A percentile compares a stretch with the other conserved stretches of the same genome.
phyloP scores from a whole-genome alignment of 2,888 invertebrate genomes.

The Abscondita cerata region DNA sequence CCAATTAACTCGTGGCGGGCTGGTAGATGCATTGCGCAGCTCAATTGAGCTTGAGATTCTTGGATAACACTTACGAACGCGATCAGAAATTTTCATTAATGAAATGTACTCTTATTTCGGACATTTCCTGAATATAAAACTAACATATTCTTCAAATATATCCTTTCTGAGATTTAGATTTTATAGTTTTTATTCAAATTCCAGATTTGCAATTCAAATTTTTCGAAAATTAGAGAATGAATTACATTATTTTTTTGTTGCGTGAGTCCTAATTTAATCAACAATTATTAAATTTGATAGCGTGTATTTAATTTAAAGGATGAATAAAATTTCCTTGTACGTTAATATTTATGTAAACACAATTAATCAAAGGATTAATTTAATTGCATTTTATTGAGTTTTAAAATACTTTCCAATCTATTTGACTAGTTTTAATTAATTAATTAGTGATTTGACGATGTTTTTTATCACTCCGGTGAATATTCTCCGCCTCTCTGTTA shows the following conservation, averaged over 20 bases:
- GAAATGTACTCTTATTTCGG: slow-evolving; percentile 49
- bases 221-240: neutral
- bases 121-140: slow-evolving; percentile 50
- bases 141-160: slow-evolving; percentile 29
- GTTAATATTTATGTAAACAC: too few relatives aligned
- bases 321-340: too few relatives aligned
- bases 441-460: too few relatives aligned
- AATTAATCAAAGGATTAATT: too few relatives aligned
- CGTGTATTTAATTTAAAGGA: too few relatives aligned
- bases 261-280: too few relatives aligned
- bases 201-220: slow-evolving; percentile 1
- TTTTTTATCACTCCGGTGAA: too few relatives aligned
- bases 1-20: slow-evolving; percentile 49
- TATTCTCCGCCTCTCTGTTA: too few relatives aligned
- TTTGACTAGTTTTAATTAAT: too few relatives aligned
- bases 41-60: slow-evolving; percentile 46
- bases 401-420: too few relatives aligned
- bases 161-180: slow-evolving; percentile 11
- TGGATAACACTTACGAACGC: slow-evolving; percentile 49
- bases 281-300: too few relatives aligned
- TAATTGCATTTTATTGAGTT: too few relatives aligned
- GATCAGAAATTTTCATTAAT: slow-evolving; percentile 52
- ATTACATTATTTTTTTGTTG: neutral
- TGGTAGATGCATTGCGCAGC: slow-evolving; percentile 44
- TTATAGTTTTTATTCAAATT: slow-evolving; percentile 10